Conservation (phyloP, 1,140 invertebrate genomes). For the Trypoxylus dichotomus region DNA sequence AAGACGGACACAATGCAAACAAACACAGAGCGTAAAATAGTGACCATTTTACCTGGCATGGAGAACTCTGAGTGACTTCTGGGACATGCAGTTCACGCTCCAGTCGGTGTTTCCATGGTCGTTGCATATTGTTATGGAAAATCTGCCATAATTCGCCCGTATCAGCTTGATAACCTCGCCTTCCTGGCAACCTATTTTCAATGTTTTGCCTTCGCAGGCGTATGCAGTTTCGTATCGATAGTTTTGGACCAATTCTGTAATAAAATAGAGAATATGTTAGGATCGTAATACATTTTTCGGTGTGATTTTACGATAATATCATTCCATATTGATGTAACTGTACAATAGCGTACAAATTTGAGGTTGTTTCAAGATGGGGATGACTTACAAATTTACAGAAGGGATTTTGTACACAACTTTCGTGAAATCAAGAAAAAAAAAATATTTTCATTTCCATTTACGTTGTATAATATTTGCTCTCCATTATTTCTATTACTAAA, state of each 20-base stretch:
- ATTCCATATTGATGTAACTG: too few species aligned
- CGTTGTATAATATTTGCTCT: too few species aligned
- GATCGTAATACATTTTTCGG: background rate
- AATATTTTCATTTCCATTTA: too few species aligned
- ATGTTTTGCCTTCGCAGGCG: conserved; percentile 88
- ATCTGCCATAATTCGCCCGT: conserved; percentile 92
- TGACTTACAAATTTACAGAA: too few species aligned
- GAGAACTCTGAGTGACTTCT: conserved; percentile 76
- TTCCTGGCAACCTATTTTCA: conserved; percentile 85
- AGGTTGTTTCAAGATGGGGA: too few species aligned
- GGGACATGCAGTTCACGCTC: conserved; percentile 94
- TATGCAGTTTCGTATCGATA: conserved; percentile 85
- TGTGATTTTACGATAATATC: too few species aligned
- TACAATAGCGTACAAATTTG: too few species aligned
- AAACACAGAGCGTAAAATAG: background rate
- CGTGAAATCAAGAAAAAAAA: too few species aligned
- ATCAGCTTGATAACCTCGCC: conserved; percentile 89
- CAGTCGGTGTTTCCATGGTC: conserved; percentile 94
- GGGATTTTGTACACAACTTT: too few species aligned
- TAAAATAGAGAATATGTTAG: conserved; percentile 46
- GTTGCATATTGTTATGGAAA: conserved; percentile 95
- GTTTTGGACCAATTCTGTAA: conserved; percentile 56
- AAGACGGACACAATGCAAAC: background rate
- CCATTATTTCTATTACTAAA: too few species aligned
- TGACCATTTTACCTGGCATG: conserved; percentile 68